Percentiles rank a stretch among this genome's conserved stretches.
Evolutionary conservation across 1,140 invertebrate genomes (phyloP).

Genomic region (Micrasema minimum): DNA sequence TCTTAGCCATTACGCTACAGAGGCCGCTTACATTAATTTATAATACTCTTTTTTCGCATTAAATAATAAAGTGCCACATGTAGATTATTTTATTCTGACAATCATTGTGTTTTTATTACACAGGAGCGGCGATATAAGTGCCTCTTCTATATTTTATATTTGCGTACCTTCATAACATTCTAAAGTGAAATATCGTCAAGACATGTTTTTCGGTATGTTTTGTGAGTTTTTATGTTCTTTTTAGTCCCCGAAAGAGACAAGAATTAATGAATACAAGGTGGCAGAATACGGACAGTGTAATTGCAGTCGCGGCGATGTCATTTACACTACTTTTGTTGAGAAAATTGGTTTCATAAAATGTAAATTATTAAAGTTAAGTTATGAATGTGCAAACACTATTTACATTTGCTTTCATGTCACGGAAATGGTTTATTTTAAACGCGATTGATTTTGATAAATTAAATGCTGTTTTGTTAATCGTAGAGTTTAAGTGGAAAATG

Average conservation of each 20-base stretch:
- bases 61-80: not conserved
- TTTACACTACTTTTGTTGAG: not conserved
- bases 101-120: no score
- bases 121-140: not conserved
- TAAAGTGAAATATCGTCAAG: constrained; percentile 30
- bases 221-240: constrained; percentile 29
- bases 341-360: not conserved
- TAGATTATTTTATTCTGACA: not conserved
- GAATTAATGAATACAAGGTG: constrained; percentile 33
- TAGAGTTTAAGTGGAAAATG: no score
- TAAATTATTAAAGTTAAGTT: not conserved
- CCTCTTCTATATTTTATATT: constrained; percentile 6
- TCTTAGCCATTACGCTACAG: no score
- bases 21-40: no score
- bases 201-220: constrained; percentile 33
- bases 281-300: not conserved
- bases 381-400: no score
- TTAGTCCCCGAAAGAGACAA: constrained; percentile 3
- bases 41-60: no score
- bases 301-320: not conserved
- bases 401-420: no score
- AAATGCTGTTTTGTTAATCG: no score
- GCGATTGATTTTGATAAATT: no score
- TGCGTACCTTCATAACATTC: constrained; percentile 25
- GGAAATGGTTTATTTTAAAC: no score